Percentiles rank a stretch among this genome's conserved stretches.
These are phyloP conservation scores for Pristionchus mayeri DNA, from an alignment of 2,888 invertebrate genomes.

Conservation along the genomic window DNA sequence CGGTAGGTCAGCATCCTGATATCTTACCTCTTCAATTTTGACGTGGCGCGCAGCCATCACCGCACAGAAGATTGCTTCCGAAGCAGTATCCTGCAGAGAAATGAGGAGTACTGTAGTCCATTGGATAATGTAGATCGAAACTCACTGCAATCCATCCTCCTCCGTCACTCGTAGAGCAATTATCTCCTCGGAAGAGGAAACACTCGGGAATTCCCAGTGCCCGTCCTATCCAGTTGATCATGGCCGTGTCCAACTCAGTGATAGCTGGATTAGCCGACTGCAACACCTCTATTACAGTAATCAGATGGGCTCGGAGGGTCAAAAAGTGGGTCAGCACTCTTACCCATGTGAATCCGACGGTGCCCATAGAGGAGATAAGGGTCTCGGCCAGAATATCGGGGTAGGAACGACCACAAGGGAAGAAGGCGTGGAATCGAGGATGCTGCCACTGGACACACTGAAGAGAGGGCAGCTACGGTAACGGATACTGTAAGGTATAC, in stretches of 20 bases:
- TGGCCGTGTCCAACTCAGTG: constrained; percentile 52
- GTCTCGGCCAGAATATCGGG: constrained; percentile 49
- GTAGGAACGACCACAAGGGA: constrained; percentile 32
- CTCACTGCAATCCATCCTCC: constrained; percentile 53
- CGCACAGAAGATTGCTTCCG: constrained; percentile 92
- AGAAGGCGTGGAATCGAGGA: constrained; percentile 48
- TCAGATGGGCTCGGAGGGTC: too few relatives aligned
- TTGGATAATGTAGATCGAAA: too few relatives aligned
- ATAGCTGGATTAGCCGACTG: constrained; percentile 50
- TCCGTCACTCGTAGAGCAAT: constrained; percentile 44
- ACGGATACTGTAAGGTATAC: too few relatives aligned
- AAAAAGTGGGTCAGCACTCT: background rate
- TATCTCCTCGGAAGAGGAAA: constrained; percentile 41
- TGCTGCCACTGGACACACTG: constrained; percentile 46
- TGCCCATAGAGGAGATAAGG: constrained; percentile 19
- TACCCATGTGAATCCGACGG: constrained; percentile 47
- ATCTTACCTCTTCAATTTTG: constrained; percentile 83
- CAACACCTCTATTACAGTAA: background rate
- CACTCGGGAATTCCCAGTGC: constrained; percentile 52
- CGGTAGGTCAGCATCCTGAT: background rate
- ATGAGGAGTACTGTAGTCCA: too few relatives aligned
- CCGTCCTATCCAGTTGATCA: constrained; percentile 54
- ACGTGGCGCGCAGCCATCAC: constrained; percentile 91
- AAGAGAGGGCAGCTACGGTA: background rate
- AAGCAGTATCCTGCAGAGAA: constrained; percentile 83